Evolutionary conservation across 2,888 invertebrate genomes (phyloP).

Genomic region (Agrochola circellaris): DNA sequence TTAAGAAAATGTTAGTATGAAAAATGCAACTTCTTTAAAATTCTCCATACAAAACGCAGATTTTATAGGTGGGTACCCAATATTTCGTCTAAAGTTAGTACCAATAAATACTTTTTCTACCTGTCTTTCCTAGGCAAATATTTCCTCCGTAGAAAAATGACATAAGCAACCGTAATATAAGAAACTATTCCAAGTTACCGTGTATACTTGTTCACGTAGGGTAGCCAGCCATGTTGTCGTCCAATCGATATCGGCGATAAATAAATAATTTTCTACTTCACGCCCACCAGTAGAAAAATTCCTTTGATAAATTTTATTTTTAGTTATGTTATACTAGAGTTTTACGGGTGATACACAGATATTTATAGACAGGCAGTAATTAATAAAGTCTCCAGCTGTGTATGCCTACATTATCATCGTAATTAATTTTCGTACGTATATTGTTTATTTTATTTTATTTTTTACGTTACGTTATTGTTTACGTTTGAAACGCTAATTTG

Average conservation of each 20-base stretch:
- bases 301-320: constrained; percentile 20
- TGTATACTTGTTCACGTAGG: constrained; percentile 5
- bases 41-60: no score
- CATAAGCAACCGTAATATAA: background rate
- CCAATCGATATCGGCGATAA: constrained; percentile 49
- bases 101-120: no score
- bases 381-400: background rate
- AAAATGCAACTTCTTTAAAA: no score
- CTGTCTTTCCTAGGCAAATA: background rate
- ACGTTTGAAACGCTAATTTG: background rate
- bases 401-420: background rate
- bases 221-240: constrained; percentile 13
- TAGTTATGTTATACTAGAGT: background rate
- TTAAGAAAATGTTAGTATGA: no score
- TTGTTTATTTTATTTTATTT: no score
- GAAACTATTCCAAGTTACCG: constrained; percentile 10
- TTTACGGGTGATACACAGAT: background rate
- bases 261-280: constrained; percentile 48
- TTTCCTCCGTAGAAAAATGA: background rate
- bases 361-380: constrained; percentile 5
- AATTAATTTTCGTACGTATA: background rate
- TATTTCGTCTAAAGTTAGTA: no score
- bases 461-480: no score
- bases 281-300: constrained; percentile 1
- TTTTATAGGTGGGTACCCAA: no score